Percentiles rank a stretch among this genome's conserved stretches.
Conservation (phyloP, 2,113 vertebrate genomes). For the Empidonax alnorum region DNA sequence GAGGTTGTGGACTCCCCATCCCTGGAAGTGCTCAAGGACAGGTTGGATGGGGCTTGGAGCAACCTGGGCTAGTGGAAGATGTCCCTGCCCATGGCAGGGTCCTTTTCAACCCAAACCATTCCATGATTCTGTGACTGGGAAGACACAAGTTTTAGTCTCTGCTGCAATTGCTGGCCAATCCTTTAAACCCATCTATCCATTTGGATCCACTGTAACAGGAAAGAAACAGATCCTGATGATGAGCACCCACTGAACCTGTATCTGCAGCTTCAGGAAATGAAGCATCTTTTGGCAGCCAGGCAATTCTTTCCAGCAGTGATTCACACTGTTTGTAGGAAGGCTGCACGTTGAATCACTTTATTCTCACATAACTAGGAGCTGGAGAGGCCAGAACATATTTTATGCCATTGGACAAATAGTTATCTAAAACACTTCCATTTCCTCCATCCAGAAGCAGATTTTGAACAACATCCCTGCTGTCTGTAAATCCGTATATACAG, state of each 20-base stretch:
- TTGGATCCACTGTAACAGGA: neutral
- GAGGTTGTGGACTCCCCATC: neutral
- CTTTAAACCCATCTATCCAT: neutral
- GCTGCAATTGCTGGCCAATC: neutral
- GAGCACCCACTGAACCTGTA: neutral
- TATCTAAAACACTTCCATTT: neutral
- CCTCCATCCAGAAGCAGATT: neutral
- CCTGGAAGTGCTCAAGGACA: neutral
- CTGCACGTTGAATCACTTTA: fast-evolving
- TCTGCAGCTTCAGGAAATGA: neutral
- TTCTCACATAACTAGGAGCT: neutral
- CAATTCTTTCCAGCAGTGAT: neutral
- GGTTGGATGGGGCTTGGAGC: neutral
- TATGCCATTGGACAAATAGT: fast-evolving
- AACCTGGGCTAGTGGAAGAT: neutral
- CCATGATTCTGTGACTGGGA: neutral
- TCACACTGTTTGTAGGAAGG: neutral
- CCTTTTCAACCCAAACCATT: neutral
- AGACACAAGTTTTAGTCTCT: neutral
- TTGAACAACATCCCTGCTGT: neutral
- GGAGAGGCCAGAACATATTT: neutral
- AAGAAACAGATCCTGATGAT: fast-evolving
- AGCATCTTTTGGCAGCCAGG: neutral
- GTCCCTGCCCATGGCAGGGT: neutral
- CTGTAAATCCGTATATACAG: neutral